Percentiles rank a stretch among this genome's conserved stretches.
Evolutionary conservation across 2,888 invertebrate species (phyloP).

Genomic region (Noctua janthina): DNA sequence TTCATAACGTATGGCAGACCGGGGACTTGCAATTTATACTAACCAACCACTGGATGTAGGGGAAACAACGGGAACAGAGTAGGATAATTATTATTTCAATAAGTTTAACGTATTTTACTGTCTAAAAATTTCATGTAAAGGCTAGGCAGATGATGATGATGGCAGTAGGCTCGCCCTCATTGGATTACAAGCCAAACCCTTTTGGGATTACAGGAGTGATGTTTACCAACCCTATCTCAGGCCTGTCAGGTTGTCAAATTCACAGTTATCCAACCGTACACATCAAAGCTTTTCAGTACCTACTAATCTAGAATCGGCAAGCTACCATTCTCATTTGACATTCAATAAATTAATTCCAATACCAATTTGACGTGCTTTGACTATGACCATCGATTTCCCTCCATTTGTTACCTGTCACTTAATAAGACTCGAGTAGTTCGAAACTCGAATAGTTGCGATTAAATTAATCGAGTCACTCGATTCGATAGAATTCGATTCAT

Average conservation of each 20-base stretch:
- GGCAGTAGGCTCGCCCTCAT: background rate
- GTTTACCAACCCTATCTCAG: background rate
- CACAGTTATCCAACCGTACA: background rate
- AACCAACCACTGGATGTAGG: background rate
- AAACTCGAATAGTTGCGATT: constrained; percentile 49
- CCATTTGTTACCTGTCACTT: constrained; percentile 55
- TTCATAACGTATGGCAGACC: constrained; percentile 52
- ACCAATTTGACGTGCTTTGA: constrained; percentile 32
- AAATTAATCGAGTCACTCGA: constrained; percentile 55
- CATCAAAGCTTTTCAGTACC: background rate
- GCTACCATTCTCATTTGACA: constrained; percentile 3
- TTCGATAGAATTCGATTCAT: constrained; percentile 54
- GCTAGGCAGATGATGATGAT: background rate
- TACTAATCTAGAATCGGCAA: background rate
- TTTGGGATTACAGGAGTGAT: background rate
- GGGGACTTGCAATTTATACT: constrained; percentile 49
- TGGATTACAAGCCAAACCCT: background rate
- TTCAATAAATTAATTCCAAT: constrained; percentile 12
- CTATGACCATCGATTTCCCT: constrained; percentile 36
- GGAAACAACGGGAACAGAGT: background rate
- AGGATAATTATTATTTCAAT: constrained; percentile 7
- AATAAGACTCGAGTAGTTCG: constrained; percentile 31
- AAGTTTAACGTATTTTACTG: background rate
- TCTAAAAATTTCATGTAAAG: background rate
- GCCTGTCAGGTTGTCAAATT: background rate